Conservation (phyloP, 2,888 invertebrate genomes). For the Leucania comma region DNA sequence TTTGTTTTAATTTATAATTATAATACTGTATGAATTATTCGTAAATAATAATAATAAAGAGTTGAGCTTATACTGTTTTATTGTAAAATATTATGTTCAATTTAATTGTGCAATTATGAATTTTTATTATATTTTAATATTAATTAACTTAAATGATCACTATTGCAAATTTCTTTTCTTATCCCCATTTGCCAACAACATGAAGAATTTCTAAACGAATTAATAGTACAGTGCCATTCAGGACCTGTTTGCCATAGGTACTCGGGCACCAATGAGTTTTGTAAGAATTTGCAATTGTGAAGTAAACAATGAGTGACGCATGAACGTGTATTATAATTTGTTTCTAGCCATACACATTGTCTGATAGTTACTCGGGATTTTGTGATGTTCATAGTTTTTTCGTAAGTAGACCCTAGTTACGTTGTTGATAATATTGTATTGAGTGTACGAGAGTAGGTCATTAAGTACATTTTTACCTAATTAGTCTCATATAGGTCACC, state of each 20-base stretch:
- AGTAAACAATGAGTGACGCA: constrained; percentile 55
- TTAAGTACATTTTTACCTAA: constrained; percentile 86
- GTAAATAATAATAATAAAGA: constrained; percentile 67
- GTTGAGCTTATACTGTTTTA: constrained; percentile 83
- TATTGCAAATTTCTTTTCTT: constrained; percentile 70
- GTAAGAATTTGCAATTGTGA: constrained; percentile 73
- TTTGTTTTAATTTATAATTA: constrained; percentile 65
- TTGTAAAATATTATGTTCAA: constrained; percentile 75
- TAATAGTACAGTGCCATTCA: constrained; percentile 72
- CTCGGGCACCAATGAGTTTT: constrained; percentile 53
- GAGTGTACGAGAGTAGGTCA: constrained; percentile 80
- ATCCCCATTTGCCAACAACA: constrained; percentile 71
- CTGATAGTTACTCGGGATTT: constrained; percentile 72
- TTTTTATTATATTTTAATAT: constrained; percentile 69
- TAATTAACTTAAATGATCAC: constrained; percentile 62
- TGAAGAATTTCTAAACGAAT: constrained; percentile 61
- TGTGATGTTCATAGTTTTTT: constrained; percentile 86
- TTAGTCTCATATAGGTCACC: constrained; percentile 83
- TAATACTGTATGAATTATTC: constrained; percentile 65
- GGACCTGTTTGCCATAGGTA: constrained; percentile 65
- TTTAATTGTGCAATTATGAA: constrained; percentile 77
- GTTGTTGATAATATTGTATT: constrained; percentile 85
- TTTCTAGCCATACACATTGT: constrained; percentile 77
- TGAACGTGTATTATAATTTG: constrained; percentile 66
- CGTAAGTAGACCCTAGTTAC: constrained; percentile 85